Conservation (phyloP, 2,888 invertebrate species). For the Heterodera filipjevi region DNA sequence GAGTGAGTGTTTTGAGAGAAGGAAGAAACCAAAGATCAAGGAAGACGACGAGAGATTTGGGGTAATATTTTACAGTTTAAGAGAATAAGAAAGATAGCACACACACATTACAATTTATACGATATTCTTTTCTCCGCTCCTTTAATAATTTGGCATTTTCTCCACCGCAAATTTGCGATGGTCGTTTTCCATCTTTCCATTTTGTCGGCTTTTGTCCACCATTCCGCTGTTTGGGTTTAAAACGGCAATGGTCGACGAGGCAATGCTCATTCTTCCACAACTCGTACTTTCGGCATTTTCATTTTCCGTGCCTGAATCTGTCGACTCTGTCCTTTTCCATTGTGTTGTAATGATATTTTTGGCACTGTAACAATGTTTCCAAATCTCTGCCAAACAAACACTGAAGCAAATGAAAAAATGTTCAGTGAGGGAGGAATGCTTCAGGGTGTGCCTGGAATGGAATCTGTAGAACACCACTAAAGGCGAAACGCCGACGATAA, state of each 20-base stretch:
- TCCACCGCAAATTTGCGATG: not conserved
- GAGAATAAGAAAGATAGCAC: too few species aligned
- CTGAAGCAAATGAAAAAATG: constrained; percentile 34
- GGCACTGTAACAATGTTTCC: constrained; percentile 47
- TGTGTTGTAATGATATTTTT: constrained; percentile 27
- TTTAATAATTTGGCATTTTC: constrained; percentile 8
- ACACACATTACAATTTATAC: not conserved
- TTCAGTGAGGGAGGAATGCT: not conserved
- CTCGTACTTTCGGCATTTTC: not conserved
- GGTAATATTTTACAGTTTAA: too few species aligned
- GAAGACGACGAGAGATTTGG: too few species aligned
- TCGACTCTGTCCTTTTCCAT: not conserved
- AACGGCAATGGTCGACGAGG: not conserved
- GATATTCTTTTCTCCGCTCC: not conserved
- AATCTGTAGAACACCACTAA: constrained; percentile 61
- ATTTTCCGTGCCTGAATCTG: not conserved
- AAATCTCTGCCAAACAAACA: constrained; percentile 53
- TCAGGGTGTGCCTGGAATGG: constrained; percentile 23
- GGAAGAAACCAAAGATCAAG: not conserved
- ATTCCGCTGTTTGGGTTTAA: not conserved
- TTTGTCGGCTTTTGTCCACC: not conserved
- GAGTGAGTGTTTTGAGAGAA: not conserved
- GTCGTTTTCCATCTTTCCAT: not conserved
- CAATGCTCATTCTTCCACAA: not conserved
- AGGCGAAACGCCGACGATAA: constrained; percentile 59